Percentiles rank a stretch among this genome's conserved stretches.
Conservation (phyloP, 2,113 vertebrate species). For the Bubalus kerabau region DNA sequence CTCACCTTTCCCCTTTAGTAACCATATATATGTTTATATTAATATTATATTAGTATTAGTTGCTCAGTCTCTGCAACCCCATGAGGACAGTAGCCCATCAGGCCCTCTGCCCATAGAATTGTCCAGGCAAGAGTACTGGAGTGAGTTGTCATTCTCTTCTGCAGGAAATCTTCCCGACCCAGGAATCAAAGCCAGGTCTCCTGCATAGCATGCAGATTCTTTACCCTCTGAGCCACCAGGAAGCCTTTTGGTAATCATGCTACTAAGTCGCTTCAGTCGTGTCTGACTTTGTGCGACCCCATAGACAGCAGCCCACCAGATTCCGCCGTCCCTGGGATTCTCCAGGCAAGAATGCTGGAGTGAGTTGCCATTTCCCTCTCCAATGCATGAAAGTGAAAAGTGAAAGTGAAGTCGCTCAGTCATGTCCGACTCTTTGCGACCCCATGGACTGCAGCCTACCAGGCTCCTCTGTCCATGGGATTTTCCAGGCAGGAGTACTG, state of each 20-base stretch:
- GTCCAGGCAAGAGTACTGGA: not conserved
- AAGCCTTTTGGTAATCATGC: not conserved
- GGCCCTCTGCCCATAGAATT: not conserved
- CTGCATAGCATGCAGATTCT: not conserved
- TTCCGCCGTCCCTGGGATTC: too few relatives aligned
- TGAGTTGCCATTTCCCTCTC: too few relatives aligned
- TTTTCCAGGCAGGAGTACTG: too few relatives aligned
- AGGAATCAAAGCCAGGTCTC: not conserved
- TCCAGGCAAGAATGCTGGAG: too few relatives aligned
- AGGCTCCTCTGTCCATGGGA: too few relatives aligned
- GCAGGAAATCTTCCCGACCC: not conserved
- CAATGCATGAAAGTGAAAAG: too few relatives aligned
- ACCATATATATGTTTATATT: not conserved
- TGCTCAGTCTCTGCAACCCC: not conserved
- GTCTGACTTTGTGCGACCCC: too few relatives aligned
- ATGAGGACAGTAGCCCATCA: not conserved
- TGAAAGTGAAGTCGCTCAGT: too few relatives aligned
- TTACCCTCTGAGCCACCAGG: not conserved
- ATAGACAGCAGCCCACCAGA: too few relatives aligned
- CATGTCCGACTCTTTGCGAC: too few relatives aligned
- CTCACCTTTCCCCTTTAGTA: not conserved
- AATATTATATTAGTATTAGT: not conserved
- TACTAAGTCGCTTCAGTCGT: too few relatives aligned
- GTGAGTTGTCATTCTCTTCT: not conserved
- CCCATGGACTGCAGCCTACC: too few relatives aligned